phyloP scores from a whole-genome alignment of 2,888 invertebrate genomes.

The Diaperis boleti region DNA sequence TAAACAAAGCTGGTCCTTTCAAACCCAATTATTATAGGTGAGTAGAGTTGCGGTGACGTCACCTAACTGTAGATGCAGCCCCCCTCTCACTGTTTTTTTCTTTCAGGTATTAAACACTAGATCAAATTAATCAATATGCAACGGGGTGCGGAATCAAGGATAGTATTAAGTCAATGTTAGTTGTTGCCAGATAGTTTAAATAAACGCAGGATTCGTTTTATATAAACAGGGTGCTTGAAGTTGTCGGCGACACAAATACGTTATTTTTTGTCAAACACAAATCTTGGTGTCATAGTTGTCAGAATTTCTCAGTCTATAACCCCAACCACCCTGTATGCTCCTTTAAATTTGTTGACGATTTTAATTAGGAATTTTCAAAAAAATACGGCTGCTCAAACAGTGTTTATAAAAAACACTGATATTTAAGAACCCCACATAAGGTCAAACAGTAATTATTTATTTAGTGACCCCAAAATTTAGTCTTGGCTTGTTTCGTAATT shows the following conservation, averaged over 20 bases:
- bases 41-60: neutral
- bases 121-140: slow-evolving; percentile 2
- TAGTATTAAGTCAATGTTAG: slow-evolving; percentile 50
- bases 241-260: too few species aligned
- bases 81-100: neutral
- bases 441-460: slow-evolving; percentile 6
- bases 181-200: slow-evolving; percentile 48
- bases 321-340: too few species aligned
- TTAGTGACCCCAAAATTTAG: slow-evolving; percentile 2
- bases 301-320: too few species aligned
- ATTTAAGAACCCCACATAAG: neutral
- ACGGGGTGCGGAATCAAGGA: slow-evolving; percentile 37
- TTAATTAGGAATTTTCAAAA: slow-evolving; percentile 1
- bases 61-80: too few species aligned
- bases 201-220: slow-evolving; percentile 30
- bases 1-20: slow-evolving; percentile 98
- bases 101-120: slow-evolving; percentile 36
- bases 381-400: slow-evolving; percentile 22
- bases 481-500: slow-evolving; percentile 2
- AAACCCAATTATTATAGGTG: slow-evolving; percentile 99
- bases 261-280: too few species aligned
- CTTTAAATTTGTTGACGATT: slow-evolving; percentile 27
- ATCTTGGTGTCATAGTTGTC: too few species aligned
- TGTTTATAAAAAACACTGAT: slow-evolving; percentile 18
- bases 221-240: too few species aligned